Conservation (phyloP, 2,797 vertebrate species). For the Acanthurus tractus region DNA sequence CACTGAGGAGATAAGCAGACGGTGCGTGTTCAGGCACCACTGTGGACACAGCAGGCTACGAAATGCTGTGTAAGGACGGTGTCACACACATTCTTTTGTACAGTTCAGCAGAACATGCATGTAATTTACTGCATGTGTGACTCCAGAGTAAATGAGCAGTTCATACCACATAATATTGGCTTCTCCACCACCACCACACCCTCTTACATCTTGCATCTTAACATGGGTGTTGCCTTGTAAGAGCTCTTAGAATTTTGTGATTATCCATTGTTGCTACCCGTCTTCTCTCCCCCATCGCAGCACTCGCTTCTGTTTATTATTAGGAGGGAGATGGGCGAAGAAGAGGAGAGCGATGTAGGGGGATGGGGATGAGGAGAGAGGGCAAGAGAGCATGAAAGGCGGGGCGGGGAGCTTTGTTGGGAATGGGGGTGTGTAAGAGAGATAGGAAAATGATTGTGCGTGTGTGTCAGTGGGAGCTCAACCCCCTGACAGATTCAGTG, state of each 20-base stretch:
- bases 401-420: constrained; percentile 35
- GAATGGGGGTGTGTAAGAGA: constrained; percentile 37
- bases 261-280: constrained; percentile 43
- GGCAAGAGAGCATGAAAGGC: constrained; percentile 63
- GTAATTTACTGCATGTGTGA: constrained; percentile 75
- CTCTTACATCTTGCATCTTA: constrained; percentile 1
- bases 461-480: constrained; percentile 58
- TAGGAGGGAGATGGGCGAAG: constrained; percentile 25
- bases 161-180: constrained; percentile 39
- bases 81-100: constrained; percentile 45
- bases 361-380: constrained; percentile 51
- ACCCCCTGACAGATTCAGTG: constrained; percentile 56
- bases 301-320: constrained; percentile 39
- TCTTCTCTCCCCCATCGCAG: constrained; percentile 29
- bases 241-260: constrained; percentile 43
- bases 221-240: background rate
- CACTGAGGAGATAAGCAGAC: background rate
- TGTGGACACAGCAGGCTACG: constrained; percentile 18
- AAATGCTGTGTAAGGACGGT: constrained; percentile 43
- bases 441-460: constrained; percentile 61
- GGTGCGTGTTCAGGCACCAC: constrained; percentile 6
- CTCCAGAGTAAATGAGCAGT: constrained; percentile 56
- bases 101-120: constrained; percentile 72
- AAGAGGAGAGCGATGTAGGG: constrained; percentile 34
- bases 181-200: background rate